A percentile compares a stretch with the other conserved stretches of the same genome.
These are phyloP conservation scores for Orthonyx spaldingii DNA, from an alignment of 2,113 vertebrate genomes.

Conservation along the genomic window DNA sequence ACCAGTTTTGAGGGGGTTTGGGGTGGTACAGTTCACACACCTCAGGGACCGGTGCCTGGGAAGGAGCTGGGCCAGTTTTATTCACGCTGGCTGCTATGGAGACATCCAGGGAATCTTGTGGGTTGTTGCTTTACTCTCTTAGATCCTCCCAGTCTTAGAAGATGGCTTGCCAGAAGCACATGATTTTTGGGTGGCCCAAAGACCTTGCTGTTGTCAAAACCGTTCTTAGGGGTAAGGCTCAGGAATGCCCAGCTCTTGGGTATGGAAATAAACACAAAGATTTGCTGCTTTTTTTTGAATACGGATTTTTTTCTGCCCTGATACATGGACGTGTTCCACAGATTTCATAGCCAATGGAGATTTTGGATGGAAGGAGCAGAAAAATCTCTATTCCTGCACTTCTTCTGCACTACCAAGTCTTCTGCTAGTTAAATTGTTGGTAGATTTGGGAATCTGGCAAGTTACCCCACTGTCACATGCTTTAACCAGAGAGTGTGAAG, in stretches of 20 bases:
- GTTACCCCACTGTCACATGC: background rate
- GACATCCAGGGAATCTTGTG: background rate
- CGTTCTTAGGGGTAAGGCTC: background rate
- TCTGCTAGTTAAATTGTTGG: background rate
- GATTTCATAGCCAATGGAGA: background rate
- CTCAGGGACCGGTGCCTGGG: background rate
- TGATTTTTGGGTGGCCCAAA: background rate
- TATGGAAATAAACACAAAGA: background rate
- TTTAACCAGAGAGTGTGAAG: background rate
- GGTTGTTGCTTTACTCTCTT: background rate
- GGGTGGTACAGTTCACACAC: background rate
- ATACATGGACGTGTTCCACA: background rate
- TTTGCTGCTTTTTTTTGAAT: background rate
- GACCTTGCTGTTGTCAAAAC: background rate
- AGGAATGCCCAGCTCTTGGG: background rate
- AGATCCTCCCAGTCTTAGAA: background rate
- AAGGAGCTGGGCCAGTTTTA: background rate
- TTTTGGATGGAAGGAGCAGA: background rate
- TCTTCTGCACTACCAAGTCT: background rate
- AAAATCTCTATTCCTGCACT: background rate
- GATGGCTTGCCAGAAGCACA: background rate
- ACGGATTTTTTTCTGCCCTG: background rate
- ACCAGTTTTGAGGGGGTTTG: background rate
- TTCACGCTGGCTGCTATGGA: background rate
- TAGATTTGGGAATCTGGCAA: background rate